Evolutionary conservation across 2,888 invertebrate genomes (phyloP).

Genomic region (Plagodis pulveraria): DNA sequence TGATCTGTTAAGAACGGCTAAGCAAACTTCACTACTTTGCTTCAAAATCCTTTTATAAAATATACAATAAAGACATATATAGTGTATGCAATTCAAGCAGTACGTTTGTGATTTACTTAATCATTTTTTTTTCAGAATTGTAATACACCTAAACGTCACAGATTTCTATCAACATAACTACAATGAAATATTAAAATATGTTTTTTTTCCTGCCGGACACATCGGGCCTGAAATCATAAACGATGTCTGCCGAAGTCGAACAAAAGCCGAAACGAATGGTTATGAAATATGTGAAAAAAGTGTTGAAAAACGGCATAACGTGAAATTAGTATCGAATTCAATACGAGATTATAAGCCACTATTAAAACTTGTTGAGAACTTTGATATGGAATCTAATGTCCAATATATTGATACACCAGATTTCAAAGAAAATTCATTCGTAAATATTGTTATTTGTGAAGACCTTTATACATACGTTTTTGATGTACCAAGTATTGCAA

Average conservation of each 20-base stretch:
- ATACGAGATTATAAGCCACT: not conserved
- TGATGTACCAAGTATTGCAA: no score
- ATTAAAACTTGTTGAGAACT: not conserved
- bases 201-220: constrained; percentile 5
- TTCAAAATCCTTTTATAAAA: no score
- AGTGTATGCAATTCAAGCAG: no score
- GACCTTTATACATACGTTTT: not conserved
- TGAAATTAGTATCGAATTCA: constrained; percentile 6
- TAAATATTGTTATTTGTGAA: not conserved
- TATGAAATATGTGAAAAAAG: not conserved
- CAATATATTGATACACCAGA: no score
- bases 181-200: not conserved
- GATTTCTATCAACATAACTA: constrained; percentile 7
- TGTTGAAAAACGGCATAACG: not conserved
- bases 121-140: not conserved
- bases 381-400: no score
- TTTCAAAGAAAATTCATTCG: no score
- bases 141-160: not conserved
- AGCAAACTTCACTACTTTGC: no score
- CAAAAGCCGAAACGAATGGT: not conserved
- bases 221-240: not conserved
- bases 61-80: no score
- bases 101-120: no score
- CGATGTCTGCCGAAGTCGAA: not conserved
- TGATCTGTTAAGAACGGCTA: no score